phyloP scores from a whole-genome alignment of 2,888 invertebrate genomes.

The Scaptomyza cyrtandrae region DNA sequence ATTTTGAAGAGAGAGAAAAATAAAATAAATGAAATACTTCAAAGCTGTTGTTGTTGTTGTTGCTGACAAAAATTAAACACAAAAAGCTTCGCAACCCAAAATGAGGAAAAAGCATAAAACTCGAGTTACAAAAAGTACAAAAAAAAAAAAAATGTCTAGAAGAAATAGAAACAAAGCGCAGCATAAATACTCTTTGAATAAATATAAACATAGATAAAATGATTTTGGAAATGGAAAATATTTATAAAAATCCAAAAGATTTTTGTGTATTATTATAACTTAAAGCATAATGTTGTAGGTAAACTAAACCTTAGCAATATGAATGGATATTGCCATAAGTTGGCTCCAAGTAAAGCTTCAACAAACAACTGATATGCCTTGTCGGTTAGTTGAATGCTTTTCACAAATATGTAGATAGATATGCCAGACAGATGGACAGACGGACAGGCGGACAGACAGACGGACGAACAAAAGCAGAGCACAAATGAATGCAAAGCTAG shows the following conservation, averaged over 20 bases:
- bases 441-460: slow-evolving; percentile 6
- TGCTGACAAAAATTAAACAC: no score
- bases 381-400: background rate
- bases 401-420: slow-evolving; percentile 20
- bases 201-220: background rate
- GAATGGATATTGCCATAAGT: no score
- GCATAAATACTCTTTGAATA: background rate
- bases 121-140: background rate
- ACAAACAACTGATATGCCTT: slow-evolving; percentile 5
- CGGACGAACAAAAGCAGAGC: background rate
- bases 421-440: slow-evolving; percentile 26
- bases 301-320: no score
- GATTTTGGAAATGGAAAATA: no score
- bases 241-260: no score
- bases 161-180: background rate
- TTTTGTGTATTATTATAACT: no score
- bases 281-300: no score
- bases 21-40: slow-evolving; percentile 30
- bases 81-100: slow-evolving; percentile 8
- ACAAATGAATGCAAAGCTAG: slow-evolving; percentile 29
- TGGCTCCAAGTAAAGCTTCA: no score
- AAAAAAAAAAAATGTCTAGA: background rate
- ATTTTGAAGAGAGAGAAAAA: slow-evolving; percentile 38
- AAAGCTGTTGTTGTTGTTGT: slow-evolving; percentile 30
- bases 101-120: slow-evolving; percentile 11